Evolutionary conservation across 2,797 vertebrate genomes (phyloP).

Genomic region (Leucoraja ocellata): DNA sequence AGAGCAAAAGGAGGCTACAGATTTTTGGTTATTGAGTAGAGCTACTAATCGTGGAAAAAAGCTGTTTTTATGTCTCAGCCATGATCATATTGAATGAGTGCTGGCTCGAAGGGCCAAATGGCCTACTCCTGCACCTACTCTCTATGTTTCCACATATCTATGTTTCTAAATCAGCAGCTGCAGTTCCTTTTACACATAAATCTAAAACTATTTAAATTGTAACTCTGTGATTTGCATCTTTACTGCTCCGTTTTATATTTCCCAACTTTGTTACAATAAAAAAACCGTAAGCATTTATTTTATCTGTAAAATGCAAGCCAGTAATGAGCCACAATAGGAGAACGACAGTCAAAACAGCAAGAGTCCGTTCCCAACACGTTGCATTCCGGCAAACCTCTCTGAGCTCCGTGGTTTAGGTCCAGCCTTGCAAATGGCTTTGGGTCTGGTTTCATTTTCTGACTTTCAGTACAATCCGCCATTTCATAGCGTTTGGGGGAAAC

Average conservation of each 20-base stretch:
- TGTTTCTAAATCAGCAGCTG: too few species aligned
- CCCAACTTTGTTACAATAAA: neutral
- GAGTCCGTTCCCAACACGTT: neutral
- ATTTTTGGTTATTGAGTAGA: too few species aligned
- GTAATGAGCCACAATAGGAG: neutral
- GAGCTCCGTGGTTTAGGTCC: neutral
- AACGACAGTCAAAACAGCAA: too few species aligned
- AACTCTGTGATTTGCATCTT: neutral
- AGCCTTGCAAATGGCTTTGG: neutral
- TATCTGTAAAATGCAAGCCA: neutral
- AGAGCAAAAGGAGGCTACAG: too few species aligned
- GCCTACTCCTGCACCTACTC: too few species aligned
- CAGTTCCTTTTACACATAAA: too few species aligned
- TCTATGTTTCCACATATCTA: too few species aligned
- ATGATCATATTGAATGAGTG: too few species aligned
- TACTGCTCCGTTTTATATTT: neutral
- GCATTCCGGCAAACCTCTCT: neutral
- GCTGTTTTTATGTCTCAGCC: too few species aligned
- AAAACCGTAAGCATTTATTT: neutral
- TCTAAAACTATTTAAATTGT: too few species aligned
- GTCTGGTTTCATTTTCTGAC: conserved; percentile 2
- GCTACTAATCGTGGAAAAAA: too few species aligned
- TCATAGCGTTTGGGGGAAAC: neutral
- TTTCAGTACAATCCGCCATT: conserved; percentile 39
- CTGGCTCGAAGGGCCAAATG: too few species aligned